Evolutionary conservation across 2,797 vertebrate species (phyloP), one percentile per base, ranked within the genome.

Genomic region (Arrhamphus sclerolepis): DNA sequence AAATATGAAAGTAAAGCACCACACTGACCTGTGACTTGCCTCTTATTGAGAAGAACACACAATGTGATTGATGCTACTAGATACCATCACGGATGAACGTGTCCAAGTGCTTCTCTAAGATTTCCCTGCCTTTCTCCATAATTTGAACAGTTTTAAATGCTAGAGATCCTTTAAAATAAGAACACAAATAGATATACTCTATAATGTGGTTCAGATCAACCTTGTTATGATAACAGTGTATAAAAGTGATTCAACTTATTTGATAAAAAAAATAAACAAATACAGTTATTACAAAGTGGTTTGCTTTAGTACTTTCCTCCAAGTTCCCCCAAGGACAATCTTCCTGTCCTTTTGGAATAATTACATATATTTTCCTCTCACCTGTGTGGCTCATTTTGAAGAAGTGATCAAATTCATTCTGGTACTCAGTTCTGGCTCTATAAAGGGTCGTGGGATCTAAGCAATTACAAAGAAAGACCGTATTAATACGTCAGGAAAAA

Each of bases 381-480:
- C 91, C 87, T 34, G 55, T 75, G 24, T 6, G 51, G 0, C 31
- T 0, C 1, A 26, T 61, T 39, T 83, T 66, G 71, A 83, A 68
- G 60, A 89, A 87, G 43, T 41, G 77, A 7, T 84, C 20, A 63
- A 92, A 92, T 80, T 93, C 92, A 79, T 64, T 92, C 53, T 89
- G 80, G 79, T 92, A 93, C 76, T 92, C 91, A 2, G 87, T 92
- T 56, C 57, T 80, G 47, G 70, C 90, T 81, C 81, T 85, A 72
- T 93, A 93, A 51, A 93, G 66, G 4, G 85, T 91, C 34, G 87
- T 91, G n/a, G 73, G 69, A 77, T 92, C 92, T 94, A 59, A 56
- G 11, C 10, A 62, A 41, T 3, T 18, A 14, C 2, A 66, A 65
- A 59, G 16, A n/a, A 16, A 34, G 19, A 7, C 7, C 1, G 4